Conservation (phyloP, 2,888 invertebrate genomes). For the Epirrhoe tristata region DNA sequence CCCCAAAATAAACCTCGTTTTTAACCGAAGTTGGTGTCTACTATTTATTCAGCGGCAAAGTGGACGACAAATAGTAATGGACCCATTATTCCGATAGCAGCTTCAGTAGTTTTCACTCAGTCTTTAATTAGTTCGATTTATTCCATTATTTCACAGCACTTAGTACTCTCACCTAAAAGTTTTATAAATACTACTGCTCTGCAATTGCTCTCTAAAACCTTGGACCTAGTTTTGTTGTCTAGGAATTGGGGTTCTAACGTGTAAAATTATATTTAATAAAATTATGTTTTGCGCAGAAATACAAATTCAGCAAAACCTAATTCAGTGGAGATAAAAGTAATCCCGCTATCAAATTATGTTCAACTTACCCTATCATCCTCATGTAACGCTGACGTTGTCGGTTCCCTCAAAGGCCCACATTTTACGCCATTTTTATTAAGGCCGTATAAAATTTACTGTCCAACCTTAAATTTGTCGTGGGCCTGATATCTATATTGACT, state of each 20-base stretch:
- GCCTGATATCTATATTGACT: constrained; percentile 35
- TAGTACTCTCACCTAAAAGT: background rate
- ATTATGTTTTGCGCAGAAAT: constrained; percentile 8
- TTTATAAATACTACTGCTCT: too few species aligned
- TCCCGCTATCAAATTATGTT: constrained; percentile 27
- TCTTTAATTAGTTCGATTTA: constrained; percentile 24
- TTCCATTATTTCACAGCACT: constrained; percentile 14
- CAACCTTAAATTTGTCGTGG: constrained; percentile 42
- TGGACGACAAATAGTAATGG: constrained; percentile 42
- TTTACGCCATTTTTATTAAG: constrained; percentile 44
- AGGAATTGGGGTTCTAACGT: constrained; percentile 1
- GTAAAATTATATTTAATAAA: constrained; percentile 3
- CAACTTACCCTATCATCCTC: constrained; percentile 22
- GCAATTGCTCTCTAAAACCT: too few species aligned
- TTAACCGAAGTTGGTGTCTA: constrained; percentile 25
- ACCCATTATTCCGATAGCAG: constrained; percentile 39
- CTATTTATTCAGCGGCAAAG: constrained; percentile 30
- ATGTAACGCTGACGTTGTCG: constrained; percentile 34
- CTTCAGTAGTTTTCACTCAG: constrained; percentile 28
- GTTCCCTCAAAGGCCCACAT: constrained; percentile 28
- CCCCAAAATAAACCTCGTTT: constrained; percentile 29
- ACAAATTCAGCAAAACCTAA: constrained; percentile 17
- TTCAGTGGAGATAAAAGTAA: constrained; percentile 20
- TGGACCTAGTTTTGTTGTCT: background rate
- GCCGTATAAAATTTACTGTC: constrained; percentile 46